A percentile compares a stretch with the other conserved stretches of the same genome.
Evolutionary conservation across 2,113 vertebrate species (phyloP).

Genomic region (Dolichotis patagonum): DNA sequence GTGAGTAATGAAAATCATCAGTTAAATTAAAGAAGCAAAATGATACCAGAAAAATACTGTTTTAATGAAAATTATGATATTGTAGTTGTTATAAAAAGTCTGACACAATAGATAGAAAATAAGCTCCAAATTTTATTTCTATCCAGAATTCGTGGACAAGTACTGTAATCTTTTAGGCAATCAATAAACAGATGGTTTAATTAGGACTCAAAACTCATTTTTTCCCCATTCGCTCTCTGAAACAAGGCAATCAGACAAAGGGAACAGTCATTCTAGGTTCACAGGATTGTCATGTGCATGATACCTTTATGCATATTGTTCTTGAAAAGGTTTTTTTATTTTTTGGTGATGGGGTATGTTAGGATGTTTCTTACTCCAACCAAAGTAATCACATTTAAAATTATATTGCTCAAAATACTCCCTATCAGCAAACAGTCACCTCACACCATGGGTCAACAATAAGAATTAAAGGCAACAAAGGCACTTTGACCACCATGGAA

Average conservation of each 20-base stretch:
- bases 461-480: background rate
- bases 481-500: background rate
- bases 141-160: constrained; percentile 29
- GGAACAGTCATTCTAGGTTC: background rate
- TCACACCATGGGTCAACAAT: background rate
- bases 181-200: constrained; percentile 62
- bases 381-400: constrained; percentile 15
- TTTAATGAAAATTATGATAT: constrained; percentile 66
- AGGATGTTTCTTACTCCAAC: background rate
- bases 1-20: constrained; percentile 65
- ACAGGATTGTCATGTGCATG: background rate
- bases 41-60: constrained; percentile 47
- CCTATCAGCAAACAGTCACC: background rate
- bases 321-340: background rate
- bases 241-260: constrained; percentile 33
- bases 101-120: constrained; percentile 57
- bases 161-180: constrained; percentile 48
- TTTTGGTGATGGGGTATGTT: rapidly evolving
- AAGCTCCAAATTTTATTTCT: constrained; percentile 65
- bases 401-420: background rate
- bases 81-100: constrained; percentile 62
- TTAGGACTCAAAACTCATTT: background rate
- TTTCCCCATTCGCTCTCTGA: constrained; percentile 42
- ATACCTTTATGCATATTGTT: background rate
- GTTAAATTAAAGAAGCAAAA: constrained; percentile 66